Conservation (phyloP, 1,140 invertebrate species). For the Meloidogyne chitwoodi region DNA sequence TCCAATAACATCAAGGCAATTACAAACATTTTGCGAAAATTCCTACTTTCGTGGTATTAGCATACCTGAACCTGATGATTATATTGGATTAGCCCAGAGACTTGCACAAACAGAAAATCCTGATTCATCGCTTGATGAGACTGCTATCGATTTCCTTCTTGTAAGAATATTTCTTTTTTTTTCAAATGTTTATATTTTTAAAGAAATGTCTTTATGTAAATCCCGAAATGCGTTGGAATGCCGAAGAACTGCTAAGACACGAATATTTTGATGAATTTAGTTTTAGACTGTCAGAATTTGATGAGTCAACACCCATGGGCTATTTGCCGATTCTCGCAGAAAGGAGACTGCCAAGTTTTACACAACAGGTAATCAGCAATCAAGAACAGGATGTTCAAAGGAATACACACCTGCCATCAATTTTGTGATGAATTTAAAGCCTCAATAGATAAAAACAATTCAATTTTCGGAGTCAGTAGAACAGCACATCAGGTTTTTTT, state of each 20-base stretch:
- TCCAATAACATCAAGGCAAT: slow-evolving; percentile 83
- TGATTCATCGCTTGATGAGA: not conserved
- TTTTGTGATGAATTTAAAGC: not conserved
- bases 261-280: slow-evolving; percentile 69
- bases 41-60: slow-evolving; percentile 82
- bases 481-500: too few species aligned
- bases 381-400: not conserved
- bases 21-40: slow-evolving; percentile 89
- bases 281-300: slow-evolving; percentile 2
- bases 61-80: slow-evolving; percentile 76
- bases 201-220: slow-evolving; percentile 93
- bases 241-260: slow-evolving; percentile 82
- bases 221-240: slow-evolving; percentile 79
- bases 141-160: slow-evolving; percentile 23
- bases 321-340: not conserved
- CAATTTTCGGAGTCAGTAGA: not conserved
- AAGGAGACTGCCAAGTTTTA: not conserved
- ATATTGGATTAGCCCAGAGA: slow-evolving; percentile 46
- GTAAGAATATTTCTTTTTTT: slow-evolving; percentile 15
- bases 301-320: too few species aligned
- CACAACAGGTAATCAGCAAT: slow-evolving; percentile 1
- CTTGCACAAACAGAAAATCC: slow-evolving; percentile 1
- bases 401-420: slow-evolving; percentile 4
- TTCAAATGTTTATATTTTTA: slow-evolving; percentile 24
- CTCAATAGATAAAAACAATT: not conserved